Evolutionary conservation across 1,140 invertebrate genomes (phyloP).

Genomic region (Drosophila yakuba): DNA sequence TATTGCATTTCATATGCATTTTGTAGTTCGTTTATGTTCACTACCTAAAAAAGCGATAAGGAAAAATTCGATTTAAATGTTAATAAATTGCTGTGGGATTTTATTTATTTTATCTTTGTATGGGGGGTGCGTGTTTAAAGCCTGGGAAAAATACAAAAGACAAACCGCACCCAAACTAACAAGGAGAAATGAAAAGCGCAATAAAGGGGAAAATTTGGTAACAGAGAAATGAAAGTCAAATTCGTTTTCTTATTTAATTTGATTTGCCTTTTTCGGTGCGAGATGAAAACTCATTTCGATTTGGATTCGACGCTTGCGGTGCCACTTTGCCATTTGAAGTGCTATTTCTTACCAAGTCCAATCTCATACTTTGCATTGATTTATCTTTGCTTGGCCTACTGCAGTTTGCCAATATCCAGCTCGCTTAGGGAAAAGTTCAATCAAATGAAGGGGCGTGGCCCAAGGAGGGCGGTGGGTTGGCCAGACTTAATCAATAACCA

Average conservation of each 20-base stretch:
- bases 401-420: conserved; percentile 24
- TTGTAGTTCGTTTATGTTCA: conserved; percentile 25
- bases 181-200: neutral
- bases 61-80: conserved; percentile 54
- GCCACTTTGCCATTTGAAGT: conserved; percentile 64
- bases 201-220: conserved; percentile 12
- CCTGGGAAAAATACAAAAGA: conserved; percentile 10
- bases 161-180: conserved; percentile 30
- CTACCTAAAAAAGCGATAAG: conserved; percentile 41
- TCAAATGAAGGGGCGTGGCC: conserved; percentile 58
- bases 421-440: conserved; percentile 64
- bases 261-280: conserved; percentile 16
- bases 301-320: conserved; percentile 39
- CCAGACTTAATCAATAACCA: conserved; percentile 73
- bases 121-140: neutral
- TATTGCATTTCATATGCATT: conserved; percentile 37
- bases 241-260: conserved; percentile 12
- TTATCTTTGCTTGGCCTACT: conserved; percentile 57
- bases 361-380: conserved; percentile 62
- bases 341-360: conserved; percentile 10
- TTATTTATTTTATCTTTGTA: neutral
- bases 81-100: conserved; percentile 31
- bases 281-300: conserved; percentile 33
- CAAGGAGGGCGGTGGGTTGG: conserved; percentile 45
- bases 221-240: conserved; percentile 57